phyloP scores from a whole-genome alignment of 2,113 vertebrate species.

The Myotis davidii region DNA sequence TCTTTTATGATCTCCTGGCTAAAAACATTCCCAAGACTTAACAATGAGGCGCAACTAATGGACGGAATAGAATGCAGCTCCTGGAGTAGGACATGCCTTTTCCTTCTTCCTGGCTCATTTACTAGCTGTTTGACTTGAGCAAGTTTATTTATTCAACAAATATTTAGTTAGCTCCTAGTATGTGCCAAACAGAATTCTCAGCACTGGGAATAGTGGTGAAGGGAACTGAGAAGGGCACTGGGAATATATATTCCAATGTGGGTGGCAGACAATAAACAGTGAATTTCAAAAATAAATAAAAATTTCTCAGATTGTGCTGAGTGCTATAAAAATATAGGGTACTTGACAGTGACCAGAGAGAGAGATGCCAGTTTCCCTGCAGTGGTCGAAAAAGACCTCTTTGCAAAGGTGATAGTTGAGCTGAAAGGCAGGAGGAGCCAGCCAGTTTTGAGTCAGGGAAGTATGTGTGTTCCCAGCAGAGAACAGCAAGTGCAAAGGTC shows the following conservation, averaged over 20 bases:
- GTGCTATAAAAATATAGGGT: neutral
- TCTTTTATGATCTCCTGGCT: conserved; percentile 48
- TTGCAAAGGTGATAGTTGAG: neutral
- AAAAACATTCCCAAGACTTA: conserved; percentile 32
- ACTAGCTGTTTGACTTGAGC: neutral
- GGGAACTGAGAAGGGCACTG: neutral
- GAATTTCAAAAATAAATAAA: neutral
- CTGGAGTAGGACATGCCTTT: neutral
- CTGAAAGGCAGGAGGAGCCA: neutral
- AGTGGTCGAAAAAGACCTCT: neutral
- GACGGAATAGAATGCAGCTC: neutral
- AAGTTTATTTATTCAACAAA: neutral
- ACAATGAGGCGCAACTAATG: neutral
- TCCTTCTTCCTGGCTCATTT: neutral
- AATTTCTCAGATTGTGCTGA: neutral
- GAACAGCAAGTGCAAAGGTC: neutral
- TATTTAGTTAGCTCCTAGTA: neutral
- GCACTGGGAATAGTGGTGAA: neutral
- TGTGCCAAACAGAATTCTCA: neutral
- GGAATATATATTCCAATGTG: neutral
- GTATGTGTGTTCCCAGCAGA: neutral
- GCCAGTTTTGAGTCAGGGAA: neutral
- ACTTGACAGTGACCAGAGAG: neutral
- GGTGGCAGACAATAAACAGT: neutral
- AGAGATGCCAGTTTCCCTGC: neutral